Percentiles rank a stretch among this genome's conserved stretches.
Evolutionary conservation across 2,797 vertebrate genomes (phyloP).

Genomic region (Cryptoprocta ferox): DNA sequence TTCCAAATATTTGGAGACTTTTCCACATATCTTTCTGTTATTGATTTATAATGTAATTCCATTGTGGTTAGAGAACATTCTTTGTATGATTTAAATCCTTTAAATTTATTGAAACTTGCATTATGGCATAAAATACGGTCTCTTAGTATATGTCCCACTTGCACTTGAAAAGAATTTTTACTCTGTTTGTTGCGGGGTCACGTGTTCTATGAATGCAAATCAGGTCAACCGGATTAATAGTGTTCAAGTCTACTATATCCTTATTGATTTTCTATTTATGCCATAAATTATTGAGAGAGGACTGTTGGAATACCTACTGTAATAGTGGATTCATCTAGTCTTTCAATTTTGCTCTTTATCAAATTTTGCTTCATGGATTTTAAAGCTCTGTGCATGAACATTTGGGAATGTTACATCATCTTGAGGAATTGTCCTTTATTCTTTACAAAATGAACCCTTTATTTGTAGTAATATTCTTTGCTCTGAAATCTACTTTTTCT

Average conservation of each 20-base stretch:
- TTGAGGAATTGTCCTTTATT: neutral
- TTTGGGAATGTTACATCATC: neutral
- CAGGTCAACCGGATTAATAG: neutral
- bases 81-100: neutral
- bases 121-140: neutral
- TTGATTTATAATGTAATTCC: constrained; percentile 30
- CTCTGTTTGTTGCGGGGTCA: neutral
- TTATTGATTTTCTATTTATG: neutral
- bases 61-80: neutral
- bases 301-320: neutral
- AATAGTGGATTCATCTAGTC: neutral
- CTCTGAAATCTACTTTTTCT: neutral
- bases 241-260: neutral
- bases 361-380: neutral
- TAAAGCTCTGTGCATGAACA: neutral
- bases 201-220: neutral
- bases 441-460: neutral
- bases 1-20: constrained; percentile 22
- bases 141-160: neutral
- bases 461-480: neutral
- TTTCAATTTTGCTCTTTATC: neutral
- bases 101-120: neutral
- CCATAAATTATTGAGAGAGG: neutral
- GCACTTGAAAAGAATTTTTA: neutral
- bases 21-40: neutral